phyloP scores from a whole-genome alignment of 2,113 vertebrate species.

The human region GRCh38 chr4:18980001-18980500 shows the following conservation, averaged over 20 bases:
- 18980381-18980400: neutral
- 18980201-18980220: neutral
- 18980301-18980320: neutral
- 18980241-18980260: neutral
- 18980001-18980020: neutral
- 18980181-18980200: neutral
- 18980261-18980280: neutral
- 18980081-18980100: neutral
- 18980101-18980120: neutral
- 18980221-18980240: neutral
- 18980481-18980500: neutral
- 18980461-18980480: neutral
- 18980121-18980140: neutral
- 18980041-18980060: neutral
- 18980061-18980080: neutral
- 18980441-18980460: neutral
- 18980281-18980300: neutral
- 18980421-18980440: neutral
- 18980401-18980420: neutral
- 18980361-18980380: neutral
- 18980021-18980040: neutral
- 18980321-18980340: neutral
- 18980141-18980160: neutral
- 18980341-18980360: neutral
- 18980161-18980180: neutral